Evolutionary conservation across 1,140 invertebrate genomes (phyloP), one percentile per base, ranked within the genome.

Genomic region (Sesamia nonagrioides): DNA sequence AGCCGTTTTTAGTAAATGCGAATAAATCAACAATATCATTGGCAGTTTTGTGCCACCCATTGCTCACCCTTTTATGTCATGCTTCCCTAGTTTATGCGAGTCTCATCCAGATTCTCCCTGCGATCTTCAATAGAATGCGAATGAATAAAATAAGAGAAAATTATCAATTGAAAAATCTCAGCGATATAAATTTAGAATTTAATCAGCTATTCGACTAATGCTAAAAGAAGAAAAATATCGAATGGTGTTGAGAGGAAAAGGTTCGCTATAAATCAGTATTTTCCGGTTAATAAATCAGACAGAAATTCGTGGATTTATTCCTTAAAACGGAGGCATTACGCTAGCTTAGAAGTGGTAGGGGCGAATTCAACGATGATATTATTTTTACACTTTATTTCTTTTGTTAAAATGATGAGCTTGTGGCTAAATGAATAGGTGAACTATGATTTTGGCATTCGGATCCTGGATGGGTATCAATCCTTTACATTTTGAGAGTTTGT

Each of bases 251-350:
- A 45, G 63, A 68, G 58, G 45, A 52, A 69, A 78, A 78, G 18
- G 63, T 72, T 73, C n/a, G 18, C 35, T 11, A 78, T 63, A 78
- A 78, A 78, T 72, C 69, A 78, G 69, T 78, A 78, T 78, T 73
- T 73, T 72, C 54, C 69, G 56, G 56, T 69, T 73, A 73, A 72
- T 78, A 78, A 78, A 71, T 78, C 66, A 78, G 69, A 78, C 27
- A 50, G 68, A 72, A 71, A 78, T 63, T 72, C 52, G 42, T 45
- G 18, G 56, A 37, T 50, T 78, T 56, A 73, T 73, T 72, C 45
- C 77, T 73, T 61, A 72, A 72, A 78, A 72, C 54, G 61, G 45
- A 68, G 68, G 56, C 37, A 27, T 78, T 73, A 69, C 45, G 73
- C 11, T 63, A 50, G 73, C 52, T 42, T 37, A 54, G 68, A 68